Percentiles rank a stretch among this genome's conserved stretches.
Conservation (phyloP, 2,113 vertebrate species). For the Isichthys henryi region DNA sequence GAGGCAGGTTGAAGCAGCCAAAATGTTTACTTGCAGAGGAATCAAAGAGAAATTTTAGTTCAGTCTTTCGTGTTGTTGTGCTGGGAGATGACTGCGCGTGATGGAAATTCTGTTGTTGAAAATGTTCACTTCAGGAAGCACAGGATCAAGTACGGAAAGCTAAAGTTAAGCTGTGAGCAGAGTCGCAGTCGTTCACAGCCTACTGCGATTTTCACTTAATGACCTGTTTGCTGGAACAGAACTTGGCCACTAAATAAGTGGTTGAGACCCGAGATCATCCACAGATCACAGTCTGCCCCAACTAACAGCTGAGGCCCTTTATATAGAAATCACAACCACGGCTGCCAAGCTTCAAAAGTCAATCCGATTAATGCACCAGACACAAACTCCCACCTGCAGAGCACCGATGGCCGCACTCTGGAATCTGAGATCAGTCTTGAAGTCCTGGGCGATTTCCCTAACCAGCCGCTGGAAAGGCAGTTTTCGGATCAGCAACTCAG, state of each 20-base stretch:
- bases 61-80: background rate
- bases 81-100: background rate
- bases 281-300: background rate
- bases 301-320: background rate
- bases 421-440: constrained; percentile 73
- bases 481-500: constrained; percentile 70
- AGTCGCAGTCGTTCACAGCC: background rate
- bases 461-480: constrained; percentile 74
- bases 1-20: background rate
- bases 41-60: background rate
- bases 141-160: no score
- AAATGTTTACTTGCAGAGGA: background rate
- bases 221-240: background rate
- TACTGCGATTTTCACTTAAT: background rate
- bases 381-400: constrained; percentile 52
- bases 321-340: background rate
- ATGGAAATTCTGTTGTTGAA: background rate
- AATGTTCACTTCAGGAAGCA: no score
- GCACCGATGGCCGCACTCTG: constrained; percentile 73
- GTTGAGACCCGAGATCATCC: background rate
- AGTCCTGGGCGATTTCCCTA: constrained; percentile 69
- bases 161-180: background rate
- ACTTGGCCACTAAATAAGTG: no score
- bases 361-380: background rate
- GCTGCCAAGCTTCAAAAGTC: background rate